Evolutionary conservation across 2,797 vertebrate genomes (phyloP).

Genomic region (Oryzias sinensis): DNA sequence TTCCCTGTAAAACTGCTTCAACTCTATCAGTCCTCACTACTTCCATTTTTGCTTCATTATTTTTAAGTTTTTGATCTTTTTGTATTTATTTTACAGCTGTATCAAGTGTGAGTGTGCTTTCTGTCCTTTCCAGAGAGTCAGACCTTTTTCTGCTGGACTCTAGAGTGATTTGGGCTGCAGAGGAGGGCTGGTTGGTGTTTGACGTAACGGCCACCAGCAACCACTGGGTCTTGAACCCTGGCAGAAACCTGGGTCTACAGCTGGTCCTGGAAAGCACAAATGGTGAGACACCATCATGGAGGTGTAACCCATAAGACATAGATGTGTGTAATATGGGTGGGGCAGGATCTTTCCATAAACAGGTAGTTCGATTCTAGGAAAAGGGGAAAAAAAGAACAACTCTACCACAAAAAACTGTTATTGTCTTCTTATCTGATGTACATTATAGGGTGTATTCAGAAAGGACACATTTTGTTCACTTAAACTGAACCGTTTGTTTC

Average conservation of each 20-base stretch:
- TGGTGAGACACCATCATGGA: conserved; percentile 74
- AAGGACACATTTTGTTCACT: too few species aligned
- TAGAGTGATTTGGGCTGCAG: conserved; percentile 93
- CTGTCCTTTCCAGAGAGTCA: conserved; percentile 80
- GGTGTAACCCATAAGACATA: background rate
- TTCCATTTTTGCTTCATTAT: conserved; percentile 18
- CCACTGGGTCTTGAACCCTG: conserved; percentile 96
- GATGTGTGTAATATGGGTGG: background rate
- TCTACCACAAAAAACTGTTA: too few species aligned
- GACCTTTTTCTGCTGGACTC: conserved; percentile 94
- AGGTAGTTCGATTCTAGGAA: background rate
- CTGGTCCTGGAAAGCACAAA: conserved; percentile 87
- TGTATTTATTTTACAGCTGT: background rate
- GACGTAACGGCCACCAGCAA: conserved; percentile 97
- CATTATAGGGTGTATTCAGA: too few species aligned
- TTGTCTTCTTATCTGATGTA: background rate
- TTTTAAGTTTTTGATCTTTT: conserved; percentile 7
- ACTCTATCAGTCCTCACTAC: conserved; percentile 28
- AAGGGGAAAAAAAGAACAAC: background rate
- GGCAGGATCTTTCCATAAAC: background rate
- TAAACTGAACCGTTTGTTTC: too few species aligned
- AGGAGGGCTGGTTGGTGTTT: conserved; percentile 97
- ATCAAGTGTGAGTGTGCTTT: conserved; percentile 6
- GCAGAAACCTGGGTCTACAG: conserved; percentile 92
- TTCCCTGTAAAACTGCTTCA: conserved; percentile 45